phyloP scores from a whole-genome alignment of 2,888 invertebrate species.

The Masnerella sp. region DNA sequence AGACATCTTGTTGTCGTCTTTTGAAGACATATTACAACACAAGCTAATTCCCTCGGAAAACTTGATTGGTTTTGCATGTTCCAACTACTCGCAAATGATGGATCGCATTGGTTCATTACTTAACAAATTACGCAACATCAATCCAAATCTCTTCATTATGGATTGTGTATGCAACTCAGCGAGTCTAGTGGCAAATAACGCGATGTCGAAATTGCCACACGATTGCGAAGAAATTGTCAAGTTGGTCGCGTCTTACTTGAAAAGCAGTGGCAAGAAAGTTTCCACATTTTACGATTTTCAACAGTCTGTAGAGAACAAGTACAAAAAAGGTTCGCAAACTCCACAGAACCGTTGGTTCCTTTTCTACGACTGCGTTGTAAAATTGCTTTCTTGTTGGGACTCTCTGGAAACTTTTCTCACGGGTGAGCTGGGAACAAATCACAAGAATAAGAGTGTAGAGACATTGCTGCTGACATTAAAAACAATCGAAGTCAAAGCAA shows the following conservation, averaged over 20 bases:
- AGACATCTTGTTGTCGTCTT: constrained; percentile 9
- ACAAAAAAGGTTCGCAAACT: constrained; percentile 28
- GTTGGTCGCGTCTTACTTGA: constrained; percentile 23
- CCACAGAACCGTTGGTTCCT: constrained; percentile 26
- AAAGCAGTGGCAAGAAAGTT: constrained; percentile 33
- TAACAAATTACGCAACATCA: constrained; percentile 18
- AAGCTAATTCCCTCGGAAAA: constrained; percentile 45
- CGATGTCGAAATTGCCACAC: constrained; percentile 16
- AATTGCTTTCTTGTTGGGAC: constrained; percentile 33
- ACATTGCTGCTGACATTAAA: constrained; percentile 1
- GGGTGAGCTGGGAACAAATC: not conserved
- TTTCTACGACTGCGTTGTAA: constrained; percentile 30
- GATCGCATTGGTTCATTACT: constrained; percentile 26
- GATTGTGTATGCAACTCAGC: constrained; percentile 38
- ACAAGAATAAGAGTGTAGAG: constrained; percentile 23
- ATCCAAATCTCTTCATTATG: constrained; percentile 34
- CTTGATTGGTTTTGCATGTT: constrained; percentile 40
- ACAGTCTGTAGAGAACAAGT: constrained; percentile 40
- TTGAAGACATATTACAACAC: constrained; percentile 35
- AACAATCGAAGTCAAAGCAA: constrained; percentile 28
- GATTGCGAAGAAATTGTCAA: constrained; percentile 36
- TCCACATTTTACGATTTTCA: constrained; percentile 27
- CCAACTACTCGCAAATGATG: constrained; percentile 27
- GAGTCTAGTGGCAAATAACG: constrained; percentile 1
- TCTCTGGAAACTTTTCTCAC: constrained; percentile 21